phyloP scores from a whole-genome alignment of 1,140 invertebrate species.

The Plectrocnemia conspersa region DNA sequence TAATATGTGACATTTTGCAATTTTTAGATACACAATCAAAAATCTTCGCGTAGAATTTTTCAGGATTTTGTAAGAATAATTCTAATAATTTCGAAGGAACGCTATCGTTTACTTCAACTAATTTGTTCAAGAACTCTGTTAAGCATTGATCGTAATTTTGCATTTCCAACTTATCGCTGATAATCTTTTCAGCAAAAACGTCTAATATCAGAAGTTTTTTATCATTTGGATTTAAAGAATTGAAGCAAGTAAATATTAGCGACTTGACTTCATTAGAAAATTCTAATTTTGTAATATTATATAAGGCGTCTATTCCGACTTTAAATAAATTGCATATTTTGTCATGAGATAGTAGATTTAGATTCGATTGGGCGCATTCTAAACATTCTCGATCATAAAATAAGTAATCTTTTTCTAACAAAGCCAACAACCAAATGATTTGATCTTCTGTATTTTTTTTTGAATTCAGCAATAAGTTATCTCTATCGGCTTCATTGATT shows the following conservation, averaged over 20 bases:
- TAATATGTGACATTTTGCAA: constrained; percentile 8
- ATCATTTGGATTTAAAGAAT: background rate
- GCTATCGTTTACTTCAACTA: constrained; percentile 17
- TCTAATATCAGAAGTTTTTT: constrained; percentile 11
- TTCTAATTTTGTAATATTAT: constrained; percentile 14
- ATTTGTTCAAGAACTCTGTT: constrained; percentile 27
- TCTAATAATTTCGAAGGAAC: constrained; percentile 14
- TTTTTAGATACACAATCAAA: constrained; percentile 18
- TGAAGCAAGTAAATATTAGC: constrained; percentile 15
- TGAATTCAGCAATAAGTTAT: constrained; percentile 15
- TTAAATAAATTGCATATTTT: constrained; percentile 7
- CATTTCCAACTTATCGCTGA: constrained; percentile 21
- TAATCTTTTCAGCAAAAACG: constrained; percentile 6
- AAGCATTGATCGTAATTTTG: constrained; percentile 20
- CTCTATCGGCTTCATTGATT: constrained; percentile 17
- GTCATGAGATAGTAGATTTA: constrained; percentile 3
- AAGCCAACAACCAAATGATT: constrained; percentile 21
- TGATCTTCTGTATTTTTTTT: constrained; percentile 6
- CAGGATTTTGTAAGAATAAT: constrained; percentile 27
- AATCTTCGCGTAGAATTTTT: constrained; percentile 18
- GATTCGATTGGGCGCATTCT: constrained; percentile 17
- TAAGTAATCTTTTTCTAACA: constrained; percentile 22
- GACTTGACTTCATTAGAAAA: constrained; percentile 9
- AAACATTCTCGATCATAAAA: constrained; percentile 24
- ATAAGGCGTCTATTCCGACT: constrained; percentile 11